Percentiles rank a stretch among this genome's conserved stretches.
Conservation (phyloP, 2,113 vertebrate genomes). For the Aldabrachelys gigantea region DNA sequence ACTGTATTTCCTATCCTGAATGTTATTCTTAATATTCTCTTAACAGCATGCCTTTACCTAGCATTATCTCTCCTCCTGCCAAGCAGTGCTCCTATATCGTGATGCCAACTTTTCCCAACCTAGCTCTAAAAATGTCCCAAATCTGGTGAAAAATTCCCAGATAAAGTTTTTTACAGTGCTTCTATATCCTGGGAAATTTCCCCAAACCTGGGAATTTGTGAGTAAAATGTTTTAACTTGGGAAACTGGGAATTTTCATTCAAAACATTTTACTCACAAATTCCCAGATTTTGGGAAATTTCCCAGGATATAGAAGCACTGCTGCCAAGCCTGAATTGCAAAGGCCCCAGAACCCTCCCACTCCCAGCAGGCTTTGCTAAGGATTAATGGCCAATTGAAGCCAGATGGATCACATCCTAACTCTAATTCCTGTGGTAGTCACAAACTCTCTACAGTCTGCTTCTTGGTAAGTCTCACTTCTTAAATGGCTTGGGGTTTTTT, state of each 20-base stretch:
- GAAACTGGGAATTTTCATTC: no score
- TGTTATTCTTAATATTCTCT: background rate
- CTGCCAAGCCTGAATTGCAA: background rate
- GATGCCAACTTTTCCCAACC: no score
- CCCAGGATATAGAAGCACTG: no score
- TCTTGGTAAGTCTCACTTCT: background rate
- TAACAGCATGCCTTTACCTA: background rate
- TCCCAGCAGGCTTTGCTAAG: constrained; percentile 12
- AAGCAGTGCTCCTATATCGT: no score
- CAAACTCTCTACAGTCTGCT: constrained; percentile 29
- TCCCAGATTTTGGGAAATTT: no score
- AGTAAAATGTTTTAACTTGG: no score
- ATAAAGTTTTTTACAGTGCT: no score
- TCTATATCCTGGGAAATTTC: no score
- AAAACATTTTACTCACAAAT: no score
- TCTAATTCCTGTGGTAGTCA: constrained; percentile 26
- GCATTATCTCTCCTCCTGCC: accelerated
- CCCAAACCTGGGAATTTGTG: no score
- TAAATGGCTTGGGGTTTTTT: accelerated
- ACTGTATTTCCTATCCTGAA: background rate
- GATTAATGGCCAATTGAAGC: background rate
- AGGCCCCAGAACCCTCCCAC: background rate
- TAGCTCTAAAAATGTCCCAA: no score
- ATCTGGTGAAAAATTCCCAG: no score
- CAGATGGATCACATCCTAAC: constrained; percentile 17